Evolutionary conservation across 2,888 invertebrate genomes (phyloP).

Genomic region (Dryomyza anilis): DNA sequence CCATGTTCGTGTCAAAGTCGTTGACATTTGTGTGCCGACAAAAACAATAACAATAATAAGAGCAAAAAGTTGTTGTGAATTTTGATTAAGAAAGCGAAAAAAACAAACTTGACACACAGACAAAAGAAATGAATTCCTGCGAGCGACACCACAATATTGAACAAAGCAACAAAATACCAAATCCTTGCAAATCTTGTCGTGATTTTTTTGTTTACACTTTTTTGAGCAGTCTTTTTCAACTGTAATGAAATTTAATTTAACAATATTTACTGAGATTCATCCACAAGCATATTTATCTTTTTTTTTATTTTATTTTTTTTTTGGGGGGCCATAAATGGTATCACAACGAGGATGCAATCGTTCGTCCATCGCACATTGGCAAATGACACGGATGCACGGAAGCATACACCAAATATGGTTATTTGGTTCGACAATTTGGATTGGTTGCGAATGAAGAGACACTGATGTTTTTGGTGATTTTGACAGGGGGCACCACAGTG

Average conservation of each 20-base stretch:
- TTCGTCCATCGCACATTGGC: background rate
- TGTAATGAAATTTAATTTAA: slow-evolving; percentile 2
- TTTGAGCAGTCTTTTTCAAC: background rate
- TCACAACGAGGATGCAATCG: background rate
- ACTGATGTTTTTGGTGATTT: no score
- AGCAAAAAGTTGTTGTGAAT: no score
- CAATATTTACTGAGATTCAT: slow-evolving; percentile 10
- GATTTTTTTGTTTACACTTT: no score
- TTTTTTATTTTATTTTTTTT: no score
- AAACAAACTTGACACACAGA: background rate
- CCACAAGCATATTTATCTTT: background rate
- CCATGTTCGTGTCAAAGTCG: slow-evolving; percentile 2
- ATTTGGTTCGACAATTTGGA: slow-evolving; percentile 7
- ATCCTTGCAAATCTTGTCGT: no score
- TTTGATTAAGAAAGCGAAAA: background rate
- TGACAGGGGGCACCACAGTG: no score
- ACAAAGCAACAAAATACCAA: background rate
- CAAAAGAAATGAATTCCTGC: no score
- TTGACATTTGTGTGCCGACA: slow-evolving; percentile 5
- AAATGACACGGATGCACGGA: slow-evolving; percentile 5
- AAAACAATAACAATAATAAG: background rate
- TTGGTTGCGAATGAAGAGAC: no score
- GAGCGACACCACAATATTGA: background rate
- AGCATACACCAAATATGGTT: slow-evolving; percentile 14
- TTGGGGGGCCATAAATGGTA: no score